Percentiles rank a stretch among this genome's conserved stretches.
Evolutionary conservation across 2,797 vertebrate genomes (phyloP).

Genomic region (Carcharodon carcharias): DNA sequence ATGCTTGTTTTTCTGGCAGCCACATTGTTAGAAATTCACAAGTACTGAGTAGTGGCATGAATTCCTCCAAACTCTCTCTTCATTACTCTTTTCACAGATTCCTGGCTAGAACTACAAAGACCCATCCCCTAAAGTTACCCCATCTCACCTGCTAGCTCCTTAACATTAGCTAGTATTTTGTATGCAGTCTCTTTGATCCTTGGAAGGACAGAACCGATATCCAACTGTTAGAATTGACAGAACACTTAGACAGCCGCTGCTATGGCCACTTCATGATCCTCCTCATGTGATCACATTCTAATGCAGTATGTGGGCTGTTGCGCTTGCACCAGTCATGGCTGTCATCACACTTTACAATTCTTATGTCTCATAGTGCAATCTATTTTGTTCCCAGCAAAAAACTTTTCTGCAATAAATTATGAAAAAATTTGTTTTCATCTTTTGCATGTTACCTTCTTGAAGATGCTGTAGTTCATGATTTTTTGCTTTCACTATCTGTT

Average conservation of each 20-base stretch:
- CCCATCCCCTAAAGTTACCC: neutral
- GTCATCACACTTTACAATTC: neutral
- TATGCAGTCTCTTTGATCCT: neutral
- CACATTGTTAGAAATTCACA: neutral
- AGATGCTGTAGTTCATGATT: no score
- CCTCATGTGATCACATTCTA: neutral
- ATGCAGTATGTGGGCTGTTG: neutral
- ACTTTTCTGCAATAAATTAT: neutral
- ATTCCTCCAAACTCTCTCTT: neutral
- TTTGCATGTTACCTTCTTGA: no score
- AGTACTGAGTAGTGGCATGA: neutral
- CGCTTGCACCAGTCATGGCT: neutral
- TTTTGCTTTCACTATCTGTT: neutral
- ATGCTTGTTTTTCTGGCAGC: neutral
- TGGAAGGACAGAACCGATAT: neutral
- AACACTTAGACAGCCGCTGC: neutral
- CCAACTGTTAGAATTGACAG: neutral
- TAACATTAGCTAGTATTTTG: neutral
- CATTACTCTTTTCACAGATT: neutral
- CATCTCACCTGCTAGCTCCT: neutral
- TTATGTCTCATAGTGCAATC: neutral
- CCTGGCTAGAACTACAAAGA: neutral
- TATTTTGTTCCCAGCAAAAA: neutral
- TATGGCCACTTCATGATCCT: neutral
- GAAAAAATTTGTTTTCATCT: neutral